These are phyloP conservation scores for Campoletis sonorensis DNA, from an alignment of 1,140 invertebrate genomes.

Conservation along the genomic window DNA sequence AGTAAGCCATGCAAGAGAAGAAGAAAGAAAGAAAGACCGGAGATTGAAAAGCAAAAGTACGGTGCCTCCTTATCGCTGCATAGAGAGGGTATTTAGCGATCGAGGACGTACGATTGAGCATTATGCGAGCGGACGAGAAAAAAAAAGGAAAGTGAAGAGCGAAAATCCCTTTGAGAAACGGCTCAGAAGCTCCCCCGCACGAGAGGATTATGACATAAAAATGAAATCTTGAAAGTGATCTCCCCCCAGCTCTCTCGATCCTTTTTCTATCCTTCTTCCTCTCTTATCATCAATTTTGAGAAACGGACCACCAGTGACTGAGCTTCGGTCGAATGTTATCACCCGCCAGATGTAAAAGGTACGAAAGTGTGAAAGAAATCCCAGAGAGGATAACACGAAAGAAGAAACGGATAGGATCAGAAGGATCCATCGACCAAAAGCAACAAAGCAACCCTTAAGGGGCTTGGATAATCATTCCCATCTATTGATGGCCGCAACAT, in stretches of 20 bases:
- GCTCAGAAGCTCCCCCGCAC: neutral
- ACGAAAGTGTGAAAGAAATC: neutral
- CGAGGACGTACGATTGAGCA: constrained; percentile 11
- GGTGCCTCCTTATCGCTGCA: neutral
- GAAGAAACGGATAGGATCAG: neutral
- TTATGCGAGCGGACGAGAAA: neutral
- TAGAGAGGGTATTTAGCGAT: constrained; percentile 18
- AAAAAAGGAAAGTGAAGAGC: neutral
- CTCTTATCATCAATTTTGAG: neutral
- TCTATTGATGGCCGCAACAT: too few species aligned
- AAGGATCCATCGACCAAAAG: too few species aligned
- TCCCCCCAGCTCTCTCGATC: neutral
- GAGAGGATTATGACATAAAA: constrained; percentile 10
- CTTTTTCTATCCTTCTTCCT: neutral
- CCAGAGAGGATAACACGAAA: neutral
- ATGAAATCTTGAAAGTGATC: constrained; percentile 27
- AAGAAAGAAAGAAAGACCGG: neutral
- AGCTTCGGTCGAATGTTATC: neutral
- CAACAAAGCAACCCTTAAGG: too few species aligned
- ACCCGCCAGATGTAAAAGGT: neutral
- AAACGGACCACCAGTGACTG: neutral
- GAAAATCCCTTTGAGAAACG: constrained; percentile 15
- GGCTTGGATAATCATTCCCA: too few species aligned
- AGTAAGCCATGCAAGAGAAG: neutral
- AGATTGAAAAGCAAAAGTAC: constrained; percentile 2